phyloP scores from a whole-genome alignment of 2,888 invertebrate genomes.

The Aelia acuminata region DNA sequence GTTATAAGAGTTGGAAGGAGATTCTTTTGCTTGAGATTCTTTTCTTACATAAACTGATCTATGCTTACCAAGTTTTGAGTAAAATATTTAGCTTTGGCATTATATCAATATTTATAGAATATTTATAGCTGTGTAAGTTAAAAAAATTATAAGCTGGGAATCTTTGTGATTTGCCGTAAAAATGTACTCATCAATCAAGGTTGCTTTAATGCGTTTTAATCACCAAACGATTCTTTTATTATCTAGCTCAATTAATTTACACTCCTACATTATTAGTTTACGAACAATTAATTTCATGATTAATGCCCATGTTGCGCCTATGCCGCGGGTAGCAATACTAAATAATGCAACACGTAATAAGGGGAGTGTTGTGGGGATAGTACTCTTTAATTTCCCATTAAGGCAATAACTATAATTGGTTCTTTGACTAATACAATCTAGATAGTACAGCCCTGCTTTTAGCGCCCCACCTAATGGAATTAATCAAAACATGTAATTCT shows the following conservation, averaged over 20 bases:
- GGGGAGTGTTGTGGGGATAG: neutral
- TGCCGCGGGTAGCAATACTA: neutral
- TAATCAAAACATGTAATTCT: slow-evolving; percentile 34
- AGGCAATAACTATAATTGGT: slow-evolving; percentile 21
- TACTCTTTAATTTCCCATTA: slow-evolving; percentile 12
- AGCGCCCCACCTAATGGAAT: slow-evolving; percentile 27
- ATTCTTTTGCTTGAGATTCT: too few species aligned
- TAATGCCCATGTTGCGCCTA: neutral
- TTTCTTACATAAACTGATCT: too few species aligned
- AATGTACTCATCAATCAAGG: too few species aligned
- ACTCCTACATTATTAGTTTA: neutral
- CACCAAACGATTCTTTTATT: too few species aligned
- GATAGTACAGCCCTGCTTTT: slow-evolving; percentile 20
- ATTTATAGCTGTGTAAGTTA: too few species aligned
- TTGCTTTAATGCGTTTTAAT: too few species aligned
- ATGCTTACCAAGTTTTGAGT: too few species aligned
- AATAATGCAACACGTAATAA: neutral
- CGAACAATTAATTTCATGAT: neutral
- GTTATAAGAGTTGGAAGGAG: too few species aligned
- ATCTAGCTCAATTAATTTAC: neutral
- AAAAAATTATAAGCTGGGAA: too few species aligned
- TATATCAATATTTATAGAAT: too few species aligned
- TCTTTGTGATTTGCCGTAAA: too few species aligned
- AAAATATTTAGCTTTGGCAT: too few species aligned
- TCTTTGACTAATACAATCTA: neutral